A percentile compares a stretch with the other conserved stretches of the same genome.
Evolutionary conservation across 2,113 vertebrate genomes (phyloP).

Genomic region (Mus musculus): GRCm39 chr6:99144501-99145000

Average conservation of each 20-base stretch:
- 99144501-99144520: too few relatives aligned
- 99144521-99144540: not conserved
- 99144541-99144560: conserved; percentile 33
- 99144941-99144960: conserved; percentile 87
- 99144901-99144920: conserved; percentile 92
- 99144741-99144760: conserved; percentile 79
- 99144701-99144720: conserved; percentile 79
- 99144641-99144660: conserved; percentile 78
- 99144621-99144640: conserved; percentile 77
- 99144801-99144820: conserved; percentile 97
- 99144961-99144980: conserved; percentile 76
- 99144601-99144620: conserved; percentile 70
- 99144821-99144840: conserved; percentile 98
- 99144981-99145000: conserved; percentile 80
- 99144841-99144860: conserved; percentile 98
- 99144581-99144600: conserved; percentile 63
- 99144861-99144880: conserved; percentile 98
- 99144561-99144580: conserved; percentile 48
- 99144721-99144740: conserved; percentile 78
- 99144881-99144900: conserved; percentile 94
- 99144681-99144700: conserved; percentile 82
- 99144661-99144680: conserved; percentile 77
- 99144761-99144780: conserved; percentile 89
- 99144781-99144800: conserved; percentile 89
- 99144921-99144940: conserved; percentile 92